Base-by-base conservation (phyloP, 2,888 invertebrate genomes). In the Cataglyphis albicans region DNA sequence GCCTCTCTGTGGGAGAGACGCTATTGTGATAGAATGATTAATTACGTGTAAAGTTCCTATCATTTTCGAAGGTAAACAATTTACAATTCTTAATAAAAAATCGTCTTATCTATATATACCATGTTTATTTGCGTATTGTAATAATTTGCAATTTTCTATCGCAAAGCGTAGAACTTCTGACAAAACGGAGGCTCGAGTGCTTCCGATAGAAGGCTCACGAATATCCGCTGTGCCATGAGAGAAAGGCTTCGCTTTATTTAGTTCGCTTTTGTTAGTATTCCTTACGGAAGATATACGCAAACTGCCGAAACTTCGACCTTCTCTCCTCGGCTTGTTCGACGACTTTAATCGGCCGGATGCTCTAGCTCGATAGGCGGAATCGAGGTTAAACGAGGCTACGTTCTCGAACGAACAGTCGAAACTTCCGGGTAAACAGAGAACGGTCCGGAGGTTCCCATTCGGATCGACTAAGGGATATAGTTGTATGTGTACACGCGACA, bases 381-480 rank as follows among this genome's bases (percentile, higher is more conserved):
- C 86, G 86, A 61, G 90, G 85, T 88, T 88, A 88, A 90, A 90
- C 84, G 82, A 74, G 74, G 78, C 81, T 73, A 59, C 74, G 76
- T 73, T 64, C 81, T 74, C 70, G 81, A 68, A 84, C 80, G 83
- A 87, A 78, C 84, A 81, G 75, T 72, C 81, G 85, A 65, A 89
- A 89, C 72, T 90, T 87, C 83, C 86, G 85, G 82, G 68, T 86
- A 84, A 90, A 90, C 84, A 81, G 84, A 86, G 84, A 81, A 87
- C 65, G 76, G 84, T 74, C 81, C 67, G 81, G 83, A 68, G 84
- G 48, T 67, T 84, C 83, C 29, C 70, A 87, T 86, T 86, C 74
- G 70, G 80, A 75, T 85, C 83, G 82, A 57, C 55, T 52, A 76
- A 65, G 63, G 55, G 67, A 81, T 83, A 78, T 82, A 82, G 83